Conservation (phyloP, 2,113 vertebrate genomes). For the Equus przewalskii region DNA sequence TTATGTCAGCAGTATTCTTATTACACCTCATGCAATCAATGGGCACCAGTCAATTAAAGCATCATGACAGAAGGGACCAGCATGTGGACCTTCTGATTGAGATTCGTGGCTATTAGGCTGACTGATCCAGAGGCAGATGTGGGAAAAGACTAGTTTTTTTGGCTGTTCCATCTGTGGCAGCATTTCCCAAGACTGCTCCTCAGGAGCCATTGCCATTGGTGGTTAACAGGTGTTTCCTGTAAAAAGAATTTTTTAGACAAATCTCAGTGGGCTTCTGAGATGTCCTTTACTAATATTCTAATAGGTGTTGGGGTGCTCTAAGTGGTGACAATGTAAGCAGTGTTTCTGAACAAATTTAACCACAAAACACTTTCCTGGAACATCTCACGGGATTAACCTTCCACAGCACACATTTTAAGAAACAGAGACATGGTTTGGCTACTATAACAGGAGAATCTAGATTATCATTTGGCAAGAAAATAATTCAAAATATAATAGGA, state of each 20-base stretch:
- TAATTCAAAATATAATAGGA: not conserved
- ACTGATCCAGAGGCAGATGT: not conserved
- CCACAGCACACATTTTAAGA: not conserved
- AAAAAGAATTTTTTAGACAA: not conserved
- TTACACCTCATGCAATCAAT: not conserved
- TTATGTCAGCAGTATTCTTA: not conserved
- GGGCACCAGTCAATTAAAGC: not conserved
- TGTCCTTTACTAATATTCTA: constrained; percentile 8
- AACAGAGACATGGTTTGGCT: not conserved
- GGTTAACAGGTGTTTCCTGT: not conserved
- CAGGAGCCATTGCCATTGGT: not conserved
- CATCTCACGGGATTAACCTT: not conserved
- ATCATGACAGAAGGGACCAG: not conserved
- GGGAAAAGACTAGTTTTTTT: not conserved
- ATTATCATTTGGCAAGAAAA: not conserved
- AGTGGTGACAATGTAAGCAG: not conserved
- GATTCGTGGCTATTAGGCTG: not conserved
- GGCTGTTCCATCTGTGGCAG: not conserved
- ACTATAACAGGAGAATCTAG: not conserved
- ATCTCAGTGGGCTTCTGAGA: not conserved
- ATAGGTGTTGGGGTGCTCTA: not conserved
- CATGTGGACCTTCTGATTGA: not conserved
- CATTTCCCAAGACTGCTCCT: not conserved
- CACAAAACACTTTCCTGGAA: not conserved
- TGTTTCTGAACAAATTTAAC: not conserved